Evolutionary conservation across 2,113 vertebrate genomes (phyloP).

Genomic region (Nyctibius bracteatus): DNA sequence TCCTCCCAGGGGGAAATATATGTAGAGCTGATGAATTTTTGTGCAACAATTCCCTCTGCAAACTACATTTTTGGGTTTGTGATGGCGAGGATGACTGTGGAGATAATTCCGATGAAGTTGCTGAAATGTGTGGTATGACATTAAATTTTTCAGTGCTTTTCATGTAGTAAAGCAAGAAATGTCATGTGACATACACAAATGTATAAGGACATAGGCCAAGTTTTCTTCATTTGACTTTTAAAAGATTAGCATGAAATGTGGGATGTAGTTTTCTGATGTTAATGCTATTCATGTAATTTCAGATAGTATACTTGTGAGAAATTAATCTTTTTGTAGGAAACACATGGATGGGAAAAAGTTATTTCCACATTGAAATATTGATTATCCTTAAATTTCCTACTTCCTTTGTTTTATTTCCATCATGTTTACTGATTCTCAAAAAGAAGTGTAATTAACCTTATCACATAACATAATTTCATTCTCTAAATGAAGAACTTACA

Average conservation of each 20-base stretch:
- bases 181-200: background rate
- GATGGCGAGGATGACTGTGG: constrained; percentile 98
- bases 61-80: constrained; percentile 93
- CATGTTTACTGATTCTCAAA: background rate
- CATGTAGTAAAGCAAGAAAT: background rate
- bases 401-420: background rate
- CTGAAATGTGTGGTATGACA: constrained; percentile 89
- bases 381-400: background rate
- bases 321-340: background rate
- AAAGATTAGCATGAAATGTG: background rate
- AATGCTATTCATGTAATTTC: background rate
- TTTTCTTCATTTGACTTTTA: background rate
- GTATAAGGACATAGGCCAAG: background rate
- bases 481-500: background rate
- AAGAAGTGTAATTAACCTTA: background rate
- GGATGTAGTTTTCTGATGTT: background rate
- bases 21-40: constrained; percentile 93
- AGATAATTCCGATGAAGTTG: constrained; percentile 94
- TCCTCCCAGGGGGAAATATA: constrained; percentile 79
- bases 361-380: background rate
- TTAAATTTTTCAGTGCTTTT: background rate
- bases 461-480: background rate
- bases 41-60: constrained; percentile 97
- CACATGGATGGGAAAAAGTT: background rate
- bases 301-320: background rate